Evolutionary conservation across 2,888 invertebrate species (phyloP).

Genomic region (Leuctra nigra): DNA sequence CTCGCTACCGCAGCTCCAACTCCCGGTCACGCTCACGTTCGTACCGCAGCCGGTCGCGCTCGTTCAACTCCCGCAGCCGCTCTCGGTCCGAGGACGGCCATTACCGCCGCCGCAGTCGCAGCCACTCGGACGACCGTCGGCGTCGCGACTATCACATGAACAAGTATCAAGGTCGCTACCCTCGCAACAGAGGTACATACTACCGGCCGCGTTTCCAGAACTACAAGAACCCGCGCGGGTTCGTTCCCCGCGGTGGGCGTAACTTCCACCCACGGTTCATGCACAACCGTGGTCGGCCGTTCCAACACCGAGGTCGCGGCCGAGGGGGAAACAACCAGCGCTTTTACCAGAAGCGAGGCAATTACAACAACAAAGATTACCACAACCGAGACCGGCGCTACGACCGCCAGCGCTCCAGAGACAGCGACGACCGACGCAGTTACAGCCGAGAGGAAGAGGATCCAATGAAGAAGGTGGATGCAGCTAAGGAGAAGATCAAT

Average conservation of each 20-base stretch:
- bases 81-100: constrained; percentile 51
- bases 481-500: constrained; percentile 52
- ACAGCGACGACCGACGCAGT: constrained; percentile 46
- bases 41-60: constrained; percentile 38
- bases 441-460: constrained; percentile 41
- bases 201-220: constrained; percentile 72
- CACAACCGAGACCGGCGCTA: constrained; percentile 60
- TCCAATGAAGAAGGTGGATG: constrained; percentile 46
- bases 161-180: constrained; percentile 39
- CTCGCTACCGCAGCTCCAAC: constrained; percentile 46
- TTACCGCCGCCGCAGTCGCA: constrained; percentile 41
- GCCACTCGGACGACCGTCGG: constrained; percentile 43
- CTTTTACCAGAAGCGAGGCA: constrained; percentile 46
- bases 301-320: constrained; percentile 37
- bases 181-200: constrained; percentile 65
- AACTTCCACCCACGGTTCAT: constrained; percentile 38
- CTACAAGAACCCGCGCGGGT: constrained; percentile 44
- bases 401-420: constrained; percentile 50
- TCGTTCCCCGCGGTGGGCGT: constrained; percentile 37
- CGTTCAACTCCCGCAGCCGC: constrained; percentile 47
- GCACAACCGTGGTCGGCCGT: constrained; percentile 34
- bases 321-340: constrained; percentile 35
- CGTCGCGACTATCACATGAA: constrained; percentile 28
- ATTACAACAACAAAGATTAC: constrained; percentile 46
- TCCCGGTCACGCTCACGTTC: constrained; percentile 34